Percentiles rank a stretch among this genome's conserved stretches.
These are phyloP conservation scores for Heterodera schachtii DNA, from an alignment of 1,140 invertebrate species.

Conservation along the genomic window DNA sequence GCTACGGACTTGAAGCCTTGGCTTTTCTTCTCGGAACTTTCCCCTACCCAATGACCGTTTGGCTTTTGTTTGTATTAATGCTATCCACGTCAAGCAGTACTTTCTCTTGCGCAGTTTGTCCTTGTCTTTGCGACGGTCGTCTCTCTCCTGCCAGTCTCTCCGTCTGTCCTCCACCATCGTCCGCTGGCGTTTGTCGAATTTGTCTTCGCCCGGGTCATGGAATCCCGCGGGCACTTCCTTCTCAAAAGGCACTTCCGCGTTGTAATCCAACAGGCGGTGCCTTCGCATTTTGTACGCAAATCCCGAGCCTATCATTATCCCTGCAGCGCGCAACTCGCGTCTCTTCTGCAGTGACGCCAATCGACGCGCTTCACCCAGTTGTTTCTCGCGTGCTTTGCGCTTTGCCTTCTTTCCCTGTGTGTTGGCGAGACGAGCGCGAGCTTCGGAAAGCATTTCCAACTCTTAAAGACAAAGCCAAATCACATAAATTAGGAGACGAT, in stretches of 20 bases:
- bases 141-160: constrained; percentile 60
- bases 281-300: constrained; percentile 72
- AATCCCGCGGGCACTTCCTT: constrained; percentile 62
- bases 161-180: constrained; percentile 49
- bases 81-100: constrained; percentile 17
- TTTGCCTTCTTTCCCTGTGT: constrained; percentile 99
- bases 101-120: constrained; percentile 68
- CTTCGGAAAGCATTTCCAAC: constrained; percentile 98
- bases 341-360: constrained; percentile 94
- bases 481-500: not conserved
- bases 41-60: too few species aligned
- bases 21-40: too few species aligned
- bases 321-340: constrained; percentile 91
- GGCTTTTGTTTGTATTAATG: too few species aligned
- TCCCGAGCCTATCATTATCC: constrained; percentile 77
- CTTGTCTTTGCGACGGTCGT: constrained; percentile 82
- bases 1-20: too few species aligned
- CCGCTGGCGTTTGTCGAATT: constrained; percentile 49
- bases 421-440: constrained; percentile 92
- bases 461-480: constrained; percentile 71
- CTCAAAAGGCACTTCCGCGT: constrained; percentile 79
- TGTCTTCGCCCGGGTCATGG: constrained; percentile 62
- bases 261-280: constrained; percentile 88
- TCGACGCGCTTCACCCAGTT: constrained; percentile 92
- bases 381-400: constrained; percentile 95